phyloP scores from a whole-genome alignment of 2,113 vertebrate genomes.

The Riparia riparia region DNA sequence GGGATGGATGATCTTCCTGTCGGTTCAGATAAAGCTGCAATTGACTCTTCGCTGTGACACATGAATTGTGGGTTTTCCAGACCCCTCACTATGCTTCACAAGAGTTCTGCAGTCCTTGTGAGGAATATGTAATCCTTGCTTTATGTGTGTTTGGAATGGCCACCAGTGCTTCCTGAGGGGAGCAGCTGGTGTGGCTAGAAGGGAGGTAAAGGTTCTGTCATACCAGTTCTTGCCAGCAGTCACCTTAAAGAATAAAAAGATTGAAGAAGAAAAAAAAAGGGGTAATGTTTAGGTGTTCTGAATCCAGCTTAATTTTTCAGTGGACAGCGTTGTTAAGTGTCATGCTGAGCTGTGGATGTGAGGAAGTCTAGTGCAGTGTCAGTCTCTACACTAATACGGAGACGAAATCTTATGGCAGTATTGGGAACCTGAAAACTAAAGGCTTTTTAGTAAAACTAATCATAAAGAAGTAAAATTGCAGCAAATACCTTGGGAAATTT shows the following conservation, averaged over 20 bases:
- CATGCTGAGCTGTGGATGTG: neutral
- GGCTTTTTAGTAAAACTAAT: neutral
- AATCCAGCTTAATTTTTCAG: neutral
- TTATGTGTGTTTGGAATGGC: neutral
- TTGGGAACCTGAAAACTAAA: neutral
- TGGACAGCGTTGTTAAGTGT: neutral
- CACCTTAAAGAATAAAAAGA: neutral
- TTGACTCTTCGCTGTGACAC: neutral
- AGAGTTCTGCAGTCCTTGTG: neutral
- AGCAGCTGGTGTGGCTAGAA: neutral
- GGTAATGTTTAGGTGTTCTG: neutral
- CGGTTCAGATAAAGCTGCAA: conserved; percentile 4
- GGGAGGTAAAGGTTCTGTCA: neutral
- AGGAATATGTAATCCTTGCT: neutral
- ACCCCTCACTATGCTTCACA: neutral
- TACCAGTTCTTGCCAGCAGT: neutral
- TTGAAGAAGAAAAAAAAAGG: no score
- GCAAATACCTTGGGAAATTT: neutral
- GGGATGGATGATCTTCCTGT: neutral
- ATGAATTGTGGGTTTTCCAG: neutral
- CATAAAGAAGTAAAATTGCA: neutral
- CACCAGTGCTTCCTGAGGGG: neutral
- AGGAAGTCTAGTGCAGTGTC: neutral
- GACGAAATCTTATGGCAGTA: neutral
- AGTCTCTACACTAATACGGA: neutral